Percentiles rank a stretch among this genome's conserved stretches.
These are phyloP conservation scores for Amphipoea oculea DNA, from an alignment of 2,888 invertebrate species.

Conservation along the genomic window DNA sequence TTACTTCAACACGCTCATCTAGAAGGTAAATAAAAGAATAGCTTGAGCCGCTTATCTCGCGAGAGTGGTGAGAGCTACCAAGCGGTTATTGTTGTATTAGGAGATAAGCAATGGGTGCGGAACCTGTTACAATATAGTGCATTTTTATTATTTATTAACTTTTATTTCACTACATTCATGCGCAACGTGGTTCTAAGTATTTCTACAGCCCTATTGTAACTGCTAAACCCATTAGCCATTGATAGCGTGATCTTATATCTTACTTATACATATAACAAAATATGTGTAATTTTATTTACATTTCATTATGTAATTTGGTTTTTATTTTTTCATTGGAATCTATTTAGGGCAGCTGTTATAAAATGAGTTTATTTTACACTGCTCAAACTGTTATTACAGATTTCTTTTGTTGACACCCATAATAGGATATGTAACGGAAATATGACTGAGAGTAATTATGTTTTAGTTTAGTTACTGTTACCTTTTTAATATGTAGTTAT, in stretches of 20 bases:
- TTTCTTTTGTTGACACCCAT: conserved; percentile 55
- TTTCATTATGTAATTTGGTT: conserved; percentile 28
- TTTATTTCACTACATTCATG: conserved; percentile 37
- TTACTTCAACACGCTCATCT: conserved; percentile 19
- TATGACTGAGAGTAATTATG: conserved; percentile 65
- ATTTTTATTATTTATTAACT: conserved; percentile 54
- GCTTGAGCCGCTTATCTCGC: conserved; percentile 24
- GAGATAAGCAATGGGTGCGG: conserved; percentile 39
- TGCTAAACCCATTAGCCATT: conserved; percentile 25
- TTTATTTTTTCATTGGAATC: conserved; percentile 34
- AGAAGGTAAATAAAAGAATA: conserved; percentile 24
- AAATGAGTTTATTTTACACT: conserved; percentile 55
- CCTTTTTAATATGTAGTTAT: conserved; percentile 59
- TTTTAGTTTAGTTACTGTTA: conserved; percentile 66
- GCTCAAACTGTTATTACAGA: conserved; percentile 57
- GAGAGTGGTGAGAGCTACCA: conserved; percentile 17
- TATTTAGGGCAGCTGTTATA: conserved; percentile 48
- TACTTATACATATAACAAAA: conserved; percentile 16
- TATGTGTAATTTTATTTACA: conserved; percentile 30
- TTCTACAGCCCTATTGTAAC: conserved; percentile 22
- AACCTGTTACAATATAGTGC: conserved; percentile 32
- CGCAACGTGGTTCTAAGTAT: conserved; percentile 21
- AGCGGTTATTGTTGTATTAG: conserved; percentile 59
- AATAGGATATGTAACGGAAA: conserved; percentile 54
- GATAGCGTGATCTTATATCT: conserved; percentile 33